Conservation (phyloP, 2,113 vertebrate genomes). For the Channa argus region DNA sequence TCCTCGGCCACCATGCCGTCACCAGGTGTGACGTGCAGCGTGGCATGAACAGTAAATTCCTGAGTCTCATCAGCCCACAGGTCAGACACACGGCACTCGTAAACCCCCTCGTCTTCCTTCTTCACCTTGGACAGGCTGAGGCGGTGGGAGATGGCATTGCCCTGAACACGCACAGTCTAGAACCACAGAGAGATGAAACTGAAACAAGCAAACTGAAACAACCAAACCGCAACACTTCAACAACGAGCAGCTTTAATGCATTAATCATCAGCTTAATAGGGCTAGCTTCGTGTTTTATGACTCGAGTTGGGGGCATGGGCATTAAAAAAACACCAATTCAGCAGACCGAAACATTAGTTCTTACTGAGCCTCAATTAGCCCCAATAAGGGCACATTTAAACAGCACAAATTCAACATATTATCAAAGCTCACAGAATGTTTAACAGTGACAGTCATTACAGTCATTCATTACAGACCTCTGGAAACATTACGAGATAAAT, state of each 20-base stretch:
- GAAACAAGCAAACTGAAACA: background rate
- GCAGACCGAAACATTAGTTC: conserved; percentile 6
- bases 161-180: conserved; percentile 94
- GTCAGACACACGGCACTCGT: conserved; percentile 94
- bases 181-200: background rate
- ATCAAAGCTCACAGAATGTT: conserved; percentile 1
- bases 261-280: conserved; percentile 17
- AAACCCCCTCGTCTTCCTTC: conserved; percentile 91
- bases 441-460: background rate
- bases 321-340: conserved; percentile 15
- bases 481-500: background rate
- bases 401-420: background rate
- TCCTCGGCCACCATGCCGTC: conserved; percentile 92
- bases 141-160: conserved; percentile 94
- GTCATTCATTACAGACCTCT: background rate
- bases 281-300: conserved; percentile 15
- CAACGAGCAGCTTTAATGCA: background rate
- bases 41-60: conserved; percentile 90
- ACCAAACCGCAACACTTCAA: background rate
- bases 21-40: conserved; percentile 85
- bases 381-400: conserved; percentile 11
- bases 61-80: conserved; percentile 91
- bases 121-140: conserved; percentile 91
- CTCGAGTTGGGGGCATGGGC: background rate
- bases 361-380: conserved; percentile 6